Evolutionary conservation across 2,113 vertebrate species (phyloP).

Genomic region (Noturus placidus): DNA sequence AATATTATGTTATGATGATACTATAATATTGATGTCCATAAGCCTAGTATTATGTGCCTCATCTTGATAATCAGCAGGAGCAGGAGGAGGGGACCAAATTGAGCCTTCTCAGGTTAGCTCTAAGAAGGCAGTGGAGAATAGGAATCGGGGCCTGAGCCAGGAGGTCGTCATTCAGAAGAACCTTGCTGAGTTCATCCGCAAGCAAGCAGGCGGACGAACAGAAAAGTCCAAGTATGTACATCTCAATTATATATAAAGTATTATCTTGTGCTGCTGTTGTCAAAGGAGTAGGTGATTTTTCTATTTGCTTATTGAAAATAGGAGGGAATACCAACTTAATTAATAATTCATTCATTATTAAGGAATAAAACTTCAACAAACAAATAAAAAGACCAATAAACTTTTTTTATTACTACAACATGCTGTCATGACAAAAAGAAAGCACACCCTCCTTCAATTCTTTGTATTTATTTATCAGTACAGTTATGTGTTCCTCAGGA

Average conservation of each 20-base stretch:
- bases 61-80: not conserved
- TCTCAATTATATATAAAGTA: not conserved
- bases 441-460: too few relatives aligned
- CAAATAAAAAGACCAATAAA: too few relatives aligned
- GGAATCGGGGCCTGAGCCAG: not conserved
- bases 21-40: too few relatives aligned
- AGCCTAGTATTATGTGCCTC: too few relatives aligned
- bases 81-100: not conserved
- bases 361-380: not conserved
- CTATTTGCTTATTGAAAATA: not conserved
- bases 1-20: too few relatives aligned
- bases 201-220: slow-evolving; percentile 9
- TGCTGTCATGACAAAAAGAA: too few relatives aligned
- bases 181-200: slow-evolving; percentile 4
- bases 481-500: too few relatives aligned
- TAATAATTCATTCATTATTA: not conserved
- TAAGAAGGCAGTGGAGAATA: not conserved
- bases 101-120: not conserved
- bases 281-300: not conserved
- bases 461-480: too few relatives aligned
- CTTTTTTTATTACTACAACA: too few relatives aligned
- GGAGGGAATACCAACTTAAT: not conserved
- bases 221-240: slow-evolving; percentile 4
- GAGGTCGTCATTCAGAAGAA: slow-evolving; percentile 7
- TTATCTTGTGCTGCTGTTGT: not conserved